These are phyloP conservation scores for Hypsibius dujardini DNA, from an alignment of 1,140 invertebrate genomes.

Conservation along the genomic window DNA sequence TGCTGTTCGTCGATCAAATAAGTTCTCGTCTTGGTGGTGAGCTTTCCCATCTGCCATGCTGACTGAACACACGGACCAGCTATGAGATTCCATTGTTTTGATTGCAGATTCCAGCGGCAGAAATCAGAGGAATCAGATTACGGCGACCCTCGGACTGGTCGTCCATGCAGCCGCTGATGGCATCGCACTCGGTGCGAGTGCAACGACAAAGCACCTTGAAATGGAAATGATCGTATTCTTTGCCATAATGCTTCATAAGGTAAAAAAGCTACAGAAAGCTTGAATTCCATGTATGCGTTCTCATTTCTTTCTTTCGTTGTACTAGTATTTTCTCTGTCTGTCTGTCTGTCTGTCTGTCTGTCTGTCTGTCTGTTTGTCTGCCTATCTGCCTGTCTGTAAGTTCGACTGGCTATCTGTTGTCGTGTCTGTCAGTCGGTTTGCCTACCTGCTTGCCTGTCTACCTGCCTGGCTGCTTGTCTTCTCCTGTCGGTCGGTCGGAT, in stretches of 20 bases:
- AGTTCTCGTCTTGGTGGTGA: constrained; percentile 32
- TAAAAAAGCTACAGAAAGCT: constrained; percentile 28
- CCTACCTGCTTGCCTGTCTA: too few species aligned
- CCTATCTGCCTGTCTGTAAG: too few species aligned
- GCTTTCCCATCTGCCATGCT: neutral
- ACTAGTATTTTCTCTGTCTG: too few species aligned
- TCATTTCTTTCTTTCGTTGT: too few species aligned
- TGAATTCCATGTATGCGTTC: neutral
- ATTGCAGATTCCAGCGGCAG: neutral
- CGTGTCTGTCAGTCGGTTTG: too few species aligned
- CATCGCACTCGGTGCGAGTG: constrained; percentile 83
- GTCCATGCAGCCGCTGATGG: constrained; percentile 97
- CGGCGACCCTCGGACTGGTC: constrained; percentile 82
- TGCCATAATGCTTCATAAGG: constrained; percentile 97
- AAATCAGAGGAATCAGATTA: constrained; percentile 49
- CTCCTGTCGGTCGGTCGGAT: too few species aligned
- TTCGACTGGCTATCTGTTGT: too few species aligned
- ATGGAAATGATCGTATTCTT: constrained; percentile 94
- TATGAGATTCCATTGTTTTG: too few species aligned
- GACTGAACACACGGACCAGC: too few species aligned
- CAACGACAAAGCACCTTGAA: constrained; percentile 76
- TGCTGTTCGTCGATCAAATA: constrained; percentile 79
- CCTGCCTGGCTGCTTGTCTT: too few species aligned
- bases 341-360: too few species aligned
- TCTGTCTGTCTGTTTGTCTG: too few species aligned